Base-by-base conservation (phyloP, 2,888 invertebrate genomes). In the Folsomia manolachei region DNA sequence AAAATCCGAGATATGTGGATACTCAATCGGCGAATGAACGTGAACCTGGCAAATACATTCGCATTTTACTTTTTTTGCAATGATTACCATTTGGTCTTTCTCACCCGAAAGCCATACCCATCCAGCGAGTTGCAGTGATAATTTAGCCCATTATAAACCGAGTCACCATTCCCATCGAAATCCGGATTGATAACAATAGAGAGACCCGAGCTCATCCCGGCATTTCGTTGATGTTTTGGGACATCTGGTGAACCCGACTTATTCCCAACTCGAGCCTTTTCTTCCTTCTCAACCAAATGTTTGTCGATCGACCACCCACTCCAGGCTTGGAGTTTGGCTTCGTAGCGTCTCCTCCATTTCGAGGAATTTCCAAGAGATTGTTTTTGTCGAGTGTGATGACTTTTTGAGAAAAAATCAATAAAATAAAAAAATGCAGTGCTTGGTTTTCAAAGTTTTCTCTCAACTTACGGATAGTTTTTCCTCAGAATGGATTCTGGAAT, bases 401-500 rank as follows among this genome's bases (percentile, higher is more conserved):
- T n/a, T n/a, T n/a, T n/a, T n/a, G n/a, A n/a, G n/a, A n/a, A n/a
- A n/a, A n/a, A n/a, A n/a, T n/a, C n/a, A n/a, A n/a, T n/a, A n/a
- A n/a, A n/a, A n/a, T n/a, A n/a, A n/a, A n/a, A n/a, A n/a, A n/a
- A n/a, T n/a, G n/a, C n/a, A n/a, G n/a, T n/a, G n/a, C n/a, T n/a
- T n/a, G n/a, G n/a, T n/a, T n/a, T n/a, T n/a, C n/a, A n/a, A n/a
- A n/a, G n/a, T n/a, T n/a, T n/a, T n/a, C n/a, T n/a, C 39, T 39
- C 39, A 39, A 39, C 63, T 19, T 63, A 63, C 63, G 63, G 63
- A 51, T 63, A 72, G 39, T 39, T 14, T 63, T 26, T 63, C 7
- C 63, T 52, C 1, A 74, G 69, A 0, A 75, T 52, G 4, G 70
- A 87, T 1, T 88, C 86, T 75, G 91, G 90, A 2, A 93, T 87